A percentile compares a stretch with the other conserved stretches of the same genome.
These are phyloP conservation scores for Cecropterus lyciades DNA, from an alignment of 1,140 invertebrate genomes.

Conservation along the genomic window DNA sequence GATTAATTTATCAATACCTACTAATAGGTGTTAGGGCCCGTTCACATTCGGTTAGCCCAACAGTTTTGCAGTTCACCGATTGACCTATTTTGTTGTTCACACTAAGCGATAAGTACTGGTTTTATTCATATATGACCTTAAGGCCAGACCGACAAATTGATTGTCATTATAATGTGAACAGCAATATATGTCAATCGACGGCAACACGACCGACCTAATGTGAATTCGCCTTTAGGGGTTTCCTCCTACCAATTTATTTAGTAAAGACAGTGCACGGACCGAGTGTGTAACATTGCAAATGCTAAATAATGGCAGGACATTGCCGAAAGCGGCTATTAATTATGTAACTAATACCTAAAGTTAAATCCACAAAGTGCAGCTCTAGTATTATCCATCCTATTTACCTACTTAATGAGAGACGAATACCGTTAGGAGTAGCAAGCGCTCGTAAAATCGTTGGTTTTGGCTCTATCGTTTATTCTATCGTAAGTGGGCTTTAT, in stretches of 20 bases:
- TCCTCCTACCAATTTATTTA: neutral
- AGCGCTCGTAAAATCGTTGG: constrained; percentile 71
- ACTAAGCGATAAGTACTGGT: too few species aligned
- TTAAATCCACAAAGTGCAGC: constrained; percentile 67
- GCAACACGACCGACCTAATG: too few species aligned
- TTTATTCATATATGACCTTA: too few species aligned
- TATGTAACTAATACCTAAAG: constrained; percentile 62
- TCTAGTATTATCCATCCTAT: constrained; percentile 74
- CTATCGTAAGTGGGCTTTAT: neutral
- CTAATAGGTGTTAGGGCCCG: too few species aligned
- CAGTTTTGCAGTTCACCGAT: too few species aligned
- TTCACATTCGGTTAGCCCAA: too few species aligned
- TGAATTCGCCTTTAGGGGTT: neutral
- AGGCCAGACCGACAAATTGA: too few species aligned
- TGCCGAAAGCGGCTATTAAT: constrained; percentile 61
- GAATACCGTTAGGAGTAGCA: constrained; percentile 75
- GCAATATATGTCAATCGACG: too few species aligned
- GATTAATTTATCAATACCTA: too few species aligned
- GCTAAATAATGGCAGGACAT: constrained; percentile 50
- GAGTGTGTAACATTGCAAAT: constrained; percentile 21
- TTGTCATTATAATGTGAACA: too few species aligned
- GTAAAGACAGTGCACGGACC: constrained; percentile 1
- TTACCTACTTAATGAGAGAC: constrained; percentile 76
- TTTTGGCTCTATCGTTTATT: constrained; percentile 37
- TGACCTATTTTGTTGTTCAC: too few species aligned